A percentile compares a stretch with the other conserved stretches of the same genome.
phyloP scores from a whole-genome alignment of 2,797 vertebrate species.

The Scomberomorus guttatus region DNA sequence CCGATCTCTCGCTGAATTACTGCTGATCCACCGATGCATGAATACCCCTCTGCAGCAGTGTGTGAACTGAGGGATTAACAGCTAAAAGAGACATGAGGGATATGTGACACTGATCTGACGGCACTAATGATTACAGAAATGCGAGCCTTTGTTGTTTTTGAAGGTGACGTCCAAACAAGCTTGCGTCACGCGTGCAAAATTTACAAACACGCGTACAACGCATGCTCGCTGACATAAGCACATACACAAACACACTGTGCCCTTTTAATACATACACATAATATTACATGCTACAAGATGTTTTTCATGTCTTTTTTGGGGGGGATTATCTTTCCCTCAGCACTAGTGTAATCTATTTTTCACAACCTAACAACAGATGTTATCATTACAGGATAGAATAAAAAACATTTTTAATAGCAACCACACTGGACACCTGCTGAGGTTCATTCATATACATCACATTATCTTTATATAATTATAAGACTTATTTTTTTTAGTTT shows the following conservation, averaged over 20 bases:
- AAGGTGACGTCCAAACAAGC: conserved; percentile 47
- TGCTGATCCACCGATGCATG: conserved; percentile 60
- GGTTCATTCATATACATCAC: conserved; percentile 5
- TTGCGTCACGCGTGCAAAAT: conserved; percentile 5
- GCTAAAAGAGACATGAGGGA: conserved; percentile 11
- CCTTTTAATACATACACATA: conserved; percentile 23
- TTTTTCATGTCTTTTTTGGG: conserved; percentile 64
- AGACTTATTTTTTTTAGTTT: conserved; percentile 31
- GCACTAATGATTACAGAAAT: conserved; percentile 46
- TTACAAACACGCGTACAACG: conserved; percentile 19
- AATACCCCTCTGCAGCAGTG: conserved; percentile 65
- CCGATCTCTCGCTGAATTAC: conserved; percentile 55
- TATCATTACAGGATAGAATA: conserved; percentile 34
- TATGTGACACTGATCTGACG: conserved; percentile 57
- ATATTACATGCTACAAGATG: conserved; percentile 42
- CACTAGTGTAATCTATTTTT: conserved; percentile 68
- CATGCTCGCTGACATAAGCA: conserved; percentile 27
- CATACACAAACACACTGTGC: conserved; percentile 27
- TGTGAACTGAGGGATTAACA: conserved; percentile 73
- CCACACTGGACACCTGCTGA: not conserved
- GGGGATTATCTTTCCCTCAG: conserved; percentile 61
- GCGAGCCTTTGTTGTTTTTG: conserved; percentile 63
- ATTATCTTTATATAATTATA: conserved; percentile 28
- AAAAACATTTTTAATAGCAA: conserved; percentile 43
- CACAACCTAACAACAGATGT: conserved; percentile 58